phyloP scores from a whole-genome alignment of 2,888 invertebrate genomes.

The Caenorhabditis zanzibari region DNA sequence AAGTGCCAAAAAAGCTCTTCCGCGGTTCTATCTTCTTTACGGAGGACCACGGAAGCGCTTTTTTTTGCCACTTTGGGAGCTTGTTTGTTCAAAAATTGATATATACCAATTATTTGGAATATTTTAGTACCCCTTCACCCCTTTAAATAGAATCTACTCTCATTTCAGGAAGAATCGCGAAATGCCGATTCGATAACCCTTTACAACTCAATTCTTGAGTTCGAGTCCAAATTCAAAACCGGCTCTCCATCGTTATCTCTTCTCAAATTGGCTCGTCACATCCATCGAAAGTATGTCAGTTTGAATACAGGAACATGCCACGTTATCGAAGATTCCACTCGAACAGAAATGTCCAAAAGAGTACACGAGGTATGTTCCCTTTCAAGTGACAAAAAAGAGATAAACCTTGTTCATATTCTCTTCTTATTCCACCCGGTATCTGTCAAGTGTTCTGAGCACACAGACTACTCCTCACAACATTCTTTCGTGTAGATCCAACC shows the following conservation, averaged over 20 bases:
- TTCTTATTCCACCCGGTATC: conserved; percentile 17
- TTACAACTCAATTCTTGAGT: conserved; percentile 35
- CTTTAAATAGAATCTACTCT: too few species aligned
- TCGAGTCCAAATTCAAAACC: conserved; percentile 40
- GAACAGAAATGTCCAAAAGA: conserved; percentile 41
- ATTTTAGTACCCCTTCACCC: too few species aligned
- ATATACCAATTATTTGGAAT: too few species aligned
- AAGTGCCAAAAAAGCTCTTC: too few species aligned
- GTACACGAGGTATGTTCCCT: conserved; percentile 54
- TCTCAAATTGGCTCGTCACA: conserved; percentile 55
- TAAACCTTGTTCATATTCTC: conserved; percentile 19
- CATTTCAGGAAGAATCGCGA: conserved; percentile 57
- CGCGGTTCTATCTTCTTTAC: too few species aligned
- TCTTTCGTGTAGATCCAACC: conserved; percentile 19
- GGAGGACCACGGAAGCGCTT: too few species aligned
- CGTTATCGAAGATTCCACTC: conserved; percentile 30
- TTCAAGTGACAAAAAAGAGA: conserved; percentile 9
- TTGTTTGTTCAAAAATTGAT: too few species aligned
- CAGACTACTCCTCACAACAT: conserved; percentile 13
- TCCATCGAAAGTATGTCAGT: conserved; percentile 59
- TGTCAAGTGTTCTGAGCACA: conserved; percentile 39
- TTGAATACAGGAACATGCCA: conserved; percentile 59
- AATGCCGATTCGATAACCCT: conserved; percentile 57
- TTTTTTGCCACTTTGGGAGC: too few species aligned
- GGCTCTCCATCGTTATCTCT: conserved; percentile 33